Conservation (phyloP, 2,797 vertebrate genomes). For the Falco rusticolus region DNA sequence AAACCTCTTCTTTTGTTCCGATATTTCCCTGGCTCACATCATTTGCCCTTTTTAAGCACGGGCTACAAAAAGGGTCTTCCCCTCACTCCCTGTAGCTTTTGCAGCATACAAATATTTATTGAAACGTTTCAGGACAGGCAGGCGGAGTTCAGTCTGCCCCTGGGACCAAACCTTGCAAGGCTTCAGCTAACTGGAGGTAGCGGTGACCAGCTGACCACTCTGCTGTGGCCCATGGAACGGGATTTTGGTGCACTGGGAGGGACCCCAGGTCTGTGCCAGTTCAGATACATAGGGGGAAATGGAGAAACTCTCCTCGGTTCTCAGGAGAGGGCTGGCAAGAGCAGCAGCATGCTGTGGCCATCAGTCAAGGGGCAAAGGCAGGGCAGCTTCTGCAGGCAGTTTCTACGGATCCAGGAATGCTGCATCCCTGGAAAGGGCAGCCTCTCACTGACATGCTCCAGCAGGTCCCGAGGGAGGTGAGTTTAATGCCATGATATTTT, state of each 20-base stretch:
- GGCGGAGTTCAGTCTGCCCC: not conserved
- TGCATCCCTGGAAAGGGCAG: not conserved
- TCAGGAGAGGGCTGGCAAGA: not conserved
- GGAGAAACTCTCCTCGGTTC: not conserved
- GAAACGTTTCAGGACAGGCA: not conserved
- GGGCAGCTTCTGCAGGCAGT: not conserved
- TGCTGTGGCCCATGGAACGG: not conserved
- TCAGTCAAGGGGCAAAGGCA: accelerated
- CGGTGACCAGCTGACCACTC: not conserved
- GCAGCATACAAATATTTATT: not conserved
- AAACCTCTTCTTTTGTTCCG: not conserved
- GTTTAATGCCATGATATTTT: not conserved
- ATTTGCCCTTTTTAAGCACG: not conserved
- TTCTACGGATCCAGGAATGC: not conserved
- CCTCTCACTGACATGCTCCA: not conserved
- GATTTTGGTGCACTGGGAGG: not conserved
- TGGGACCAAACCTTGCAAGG: not conserved
- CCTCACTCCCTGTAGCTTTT: not conserved
- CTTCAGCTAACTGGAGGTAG: not conserved
- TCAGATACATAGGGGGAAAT: not conserved
- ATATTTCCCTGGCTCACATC: not conserved
- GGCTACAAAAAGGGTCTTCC: not conserved
- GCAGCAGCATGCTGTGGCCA: not conserved
- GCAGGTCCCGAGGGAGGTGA: not conserved
- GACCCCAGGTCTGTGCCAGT: not conserved